Conservation (phyloP, 2,797 vertebrate species). For the Enteromius paludinosus region DNA sequence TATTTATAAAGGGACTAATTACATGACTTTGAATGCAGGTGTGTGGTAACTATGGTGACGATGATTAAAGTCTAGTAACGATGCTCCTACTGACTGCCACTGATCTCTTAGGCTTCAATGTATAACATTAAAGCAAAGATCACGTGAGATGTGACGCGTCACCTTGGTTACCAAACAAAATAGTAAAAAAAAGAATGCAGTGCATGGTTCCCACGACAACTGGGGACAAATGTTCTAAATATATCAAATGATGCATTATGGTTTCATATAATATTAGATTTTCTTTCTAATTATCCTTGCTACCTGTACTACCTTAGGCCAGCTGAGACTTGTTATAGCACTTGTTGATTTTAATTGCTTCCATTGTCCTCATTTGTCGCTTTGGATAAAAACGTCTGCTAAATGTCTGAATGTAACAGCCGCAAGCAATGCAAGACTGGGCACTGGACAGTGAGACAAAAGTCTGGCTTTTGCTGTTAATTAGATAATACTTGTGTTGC, state of each 20-base stretch:
- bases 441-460: neutral
- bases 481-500: neutral
- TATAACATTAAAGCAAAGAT: constrained; percentile 12
- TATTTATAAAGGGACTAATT: constrained; percentile 12
- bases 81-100: neutral
- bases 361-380: too few relatives aligned
- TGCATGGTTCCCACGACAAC: constrained; percentile 24
- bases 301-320: too few relatives aligned
- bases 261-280: neutral
- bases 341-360: too few relatives aligned
- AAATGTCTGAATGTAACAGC: neutral
- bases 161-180: constrained; percentile 47
- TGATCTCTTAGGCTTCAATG: neutral
- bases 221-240: neutral
- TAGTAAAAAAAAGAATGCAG: constrained; percentile 6
- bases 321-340: too few relatives aligned
- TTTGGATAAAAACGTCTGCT: too few relatives aligned
- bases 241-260: neutral
- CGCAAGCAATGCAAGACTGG: neutral
- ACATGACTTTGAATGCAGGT: neutral
- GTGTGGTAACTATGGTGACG: constrained; percentile 12
- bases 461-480: neutral
- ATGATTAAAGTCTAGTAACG: constrained; percentile 9
- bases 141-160: constrained; percentile 30
- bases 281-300: too few relatives aligned